These are phyloP conservation scores for Sericinus montela DNA, from an alignment of 2,888 invertebrate species.

Conservation along the genomic window DNA sequence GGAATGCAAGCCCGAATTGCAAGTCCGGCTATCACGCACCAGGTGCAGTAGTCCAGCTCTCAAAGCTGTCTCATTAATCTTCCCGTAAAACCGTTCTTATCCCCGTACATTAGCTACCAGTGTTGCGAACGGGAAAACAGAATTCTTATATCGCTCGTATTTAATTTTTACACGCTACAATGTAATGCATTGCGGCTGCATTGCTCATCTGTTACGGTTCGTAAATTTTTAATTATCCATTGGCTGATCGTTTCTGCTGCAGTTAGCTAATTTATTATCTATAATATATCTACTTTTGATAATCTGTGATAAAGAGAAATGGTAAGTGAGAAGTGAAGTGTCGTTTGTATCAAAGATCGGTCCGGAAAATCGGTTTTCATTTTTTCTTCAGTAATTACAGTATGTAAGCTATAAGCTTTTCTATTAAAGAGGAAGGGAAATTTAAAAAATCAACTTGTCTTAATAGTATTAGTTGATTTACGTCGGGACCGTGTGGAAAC, in stretches of 20 bases:
- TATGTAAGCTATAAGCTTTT: too few relatives aligned
- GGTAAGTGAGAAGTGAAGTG: too few relatives aligned
- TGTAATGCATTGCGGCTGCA: conserved; percentile 14
- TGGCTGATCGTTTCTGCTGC: conserved; percentile 3
- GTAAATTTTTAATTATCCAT: conserved; percentile 16
- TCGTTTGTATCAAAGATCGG: too few relatives aligned
- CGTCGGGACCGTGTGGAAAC: too few relatives aligned
- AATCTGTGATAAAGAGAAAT: too few relatives aligned
- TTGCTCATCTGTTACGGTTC: conserved; percentile 17
- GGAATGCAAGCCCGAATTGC: conserved; percentile 26
- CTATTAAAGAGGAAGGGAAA: too few relatives aligned
- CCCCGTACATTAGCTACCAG: conserved; percentile 31
- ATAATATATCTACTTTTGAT: neutral
- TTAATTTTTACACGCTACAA: conserved; percentile 19
- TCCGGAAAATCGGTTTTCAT: too few relatives aligned
- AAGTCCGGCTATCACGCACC: conserved; percentile 28
- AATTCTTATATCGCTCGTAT: conserved; percentile 23
- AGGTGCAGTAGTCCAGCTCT: conserved; percentile 34
- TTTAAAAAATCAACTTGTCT: too few relatives aligned
- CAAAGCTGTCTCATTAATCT: conserved; percentile 64
- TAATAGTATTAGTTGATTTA: too few relatives aligned
- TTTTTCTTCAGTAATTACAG: too few relatives aligned
- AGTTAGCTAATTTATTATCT: conserved; percentile 4
- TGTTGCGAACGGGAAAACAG: conserved; percentile 22
- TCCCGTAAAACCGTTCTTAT: conserved; percentile 31